Evolutionary conservation across 2,888 invertebrate genomes (phyloP), one percentile per base, ranked within the genome.

Genomic region (Tolmerus cingulatus): DNA sequence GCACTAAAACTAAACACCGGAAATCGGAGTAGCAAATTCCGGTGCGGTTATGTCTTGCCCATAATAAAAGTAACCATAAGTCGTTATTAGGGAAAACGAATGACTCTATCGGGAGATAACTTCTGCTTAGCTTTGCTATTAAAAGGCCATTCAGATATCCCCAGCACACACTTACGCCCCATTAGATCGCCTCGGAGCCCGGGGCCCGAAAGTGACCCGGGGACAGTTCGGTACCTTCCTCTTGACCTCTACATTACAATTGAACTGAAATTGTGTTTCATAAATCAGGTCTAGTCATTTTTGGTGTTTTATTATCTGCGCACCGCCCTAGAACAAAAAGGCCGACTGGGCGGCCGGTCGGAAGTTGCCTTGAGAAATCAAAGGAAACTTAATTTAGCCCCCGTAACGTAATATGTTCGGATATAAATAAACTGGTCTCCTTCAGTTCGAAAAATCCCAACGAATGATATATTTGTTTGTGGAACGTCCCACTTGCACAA

Each of bases 61-160:
- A 84, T 40, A 84, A 84, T 84, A 84, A 66, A 84, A 66, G 84
- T 74, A 37, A 84, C 84, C 84, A 84, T 84, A 84, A 74, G 84
- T 84, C 74, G 84, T 84, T 66, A 84, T 84, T 84, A 84, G 66
- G 74, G 66, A 66, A 74, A 84, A 84, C 27, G 84, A 84, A 84
- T 84, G 84, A 74, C 66, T 84, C 84, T 74, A 74, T 84, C 23
- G 84, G 84, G 84, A 84, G 84, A 84, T 74, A 84, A 74, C 66
- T 84, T 74, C 84, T 84, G 66, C 84, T 81, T 81, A 81, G 81
- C 43, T 81, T 55, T 55, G 84, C 66, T 74, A 84, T 84, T 84
- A 74, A 84, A 74, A 74, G 74, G 74, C 43, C 40, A 84, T 84
- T 74, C 84, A 84, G 84, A 84, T 84, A 84, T 74, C 84, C n/a